phyloP scores from a whole-genome alignment of 2,888 invertebrate genomes.

The Drosophila picticornis region DNA sequence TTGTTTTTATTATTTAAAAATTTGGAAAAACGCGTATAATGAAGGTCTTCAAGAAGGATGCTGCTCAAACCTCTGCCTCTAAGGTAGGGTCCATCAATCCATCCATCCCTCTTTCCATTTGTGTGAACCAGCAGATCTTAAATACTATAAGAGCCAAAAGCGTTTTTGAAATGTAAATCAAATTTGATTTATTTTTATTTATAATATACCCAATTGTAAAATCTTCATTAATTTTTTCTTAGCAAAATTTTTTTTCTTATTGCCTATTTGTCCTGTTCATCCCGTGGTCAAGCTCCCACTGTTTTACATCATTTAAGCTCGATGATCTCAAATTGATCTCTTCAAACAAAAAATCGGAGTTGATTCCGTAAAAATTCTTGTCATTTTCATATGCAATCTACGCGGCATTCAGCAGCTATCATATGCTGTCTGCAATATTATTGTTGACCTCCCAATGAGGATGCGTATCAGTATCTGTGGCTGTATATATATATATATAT shows the following conservation, averaged over 20 bases:
- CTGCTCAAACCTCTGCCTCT: background rate
- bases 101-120: background rate
- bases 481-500: background rate
- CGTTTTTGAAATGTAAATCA: background rate
- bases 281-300: background rate
- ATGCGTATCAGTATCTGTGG: background rate
- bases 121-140: background rate
- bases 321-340: background rate
- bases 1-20: background rate
- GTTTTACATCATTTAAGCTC: background rate
- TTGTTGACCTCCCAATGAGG: conserved; percentile 14
- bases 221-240: background rate
- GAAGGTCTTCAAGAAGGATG: background rate
- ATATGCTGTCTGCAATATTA: conserved; percentile 14
- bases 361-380: background rate
- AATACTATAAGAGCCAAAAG: background rate
- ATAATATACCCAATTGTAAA: background rate
- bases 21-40: background rate
- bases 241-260: background rate
- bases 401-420: conserved; percentile 1
- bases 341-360: background rate
- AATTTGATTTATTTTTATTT: background rate
- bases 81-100: background rate
- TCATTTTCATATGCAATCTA: background rate
- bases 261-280: background rate